A percentile compares a stretch with the other conserved stretches of the same genome.
Conservation (phyloP, 2,888 invertebrate species). For the Polia nebulosa region DNA sequence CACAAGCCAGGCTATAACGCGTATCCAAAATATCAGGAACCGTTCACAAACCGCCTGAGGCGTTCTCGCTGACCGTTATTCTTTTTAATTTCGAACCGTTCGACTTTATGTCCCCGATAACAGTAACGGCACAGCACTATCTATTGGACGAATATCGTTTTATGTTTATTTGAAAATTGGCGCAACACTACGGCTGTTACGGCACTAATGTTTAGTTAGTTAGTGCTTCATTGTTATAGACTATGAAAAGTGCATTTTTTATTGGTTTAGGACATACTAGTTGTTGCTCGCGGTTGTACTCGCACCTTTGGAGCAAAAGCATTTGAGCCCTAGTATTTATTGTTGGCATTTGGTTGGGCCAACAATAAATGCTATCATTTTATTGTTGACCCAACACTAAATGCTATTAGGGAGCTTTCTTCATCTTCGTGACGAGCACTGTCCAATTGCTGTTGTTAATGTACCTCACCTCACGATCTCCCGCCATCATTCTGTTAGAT, state of each 20-base stretch:
- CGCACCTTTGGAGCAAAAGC: not conserved
- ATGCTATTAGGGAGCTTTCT: too few relatives aligned
- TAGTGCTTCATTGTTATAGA: constrained; percentile 14
- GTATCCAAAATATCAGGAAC: constrained; percentile 60
- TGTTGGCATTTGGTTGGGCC: too few relatives aligned
- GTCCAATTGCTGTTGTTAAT: too few relatives aligned
- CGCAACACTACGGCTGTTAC: constrained; percentile 51
- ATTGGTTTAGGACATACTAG: not conserved
- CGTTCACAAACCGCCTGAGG: constrained; percentile 60
- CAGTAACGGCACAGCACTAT: constrained; percentile 68
- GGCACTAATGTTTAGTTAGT: constrained; percentile 55
- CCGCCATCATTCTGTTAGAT: too few relatives aligned
- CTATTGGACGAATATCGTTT: constrained; percentile 74
- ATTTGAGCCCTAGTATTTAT: too few relatives aligned
- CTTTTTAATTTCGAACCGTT: constrained; percentile 81
- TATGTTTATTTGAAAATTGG: constrained; percentile 81
- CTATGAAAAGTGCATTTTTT: constrained; percentile 1
- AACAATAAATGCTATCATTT: too few relatives aligned
- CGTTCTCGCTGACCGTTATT: constrained; percentile 74
- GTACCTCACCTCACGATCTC: too few relatives aligned
- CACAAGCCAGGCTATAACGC: constrained; percentile 35
- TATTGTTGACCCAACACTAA: too few relatives aligned
- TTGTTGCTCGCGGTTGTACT: not conserved
- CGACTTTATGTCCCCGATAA: constrained; percentile 76
- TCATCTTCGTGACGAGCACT: too few relatives aligned